Base-by-base conservation (phyloP, 2,888 invertebrate genomes). In the Drosophila lacicola region DNA sequence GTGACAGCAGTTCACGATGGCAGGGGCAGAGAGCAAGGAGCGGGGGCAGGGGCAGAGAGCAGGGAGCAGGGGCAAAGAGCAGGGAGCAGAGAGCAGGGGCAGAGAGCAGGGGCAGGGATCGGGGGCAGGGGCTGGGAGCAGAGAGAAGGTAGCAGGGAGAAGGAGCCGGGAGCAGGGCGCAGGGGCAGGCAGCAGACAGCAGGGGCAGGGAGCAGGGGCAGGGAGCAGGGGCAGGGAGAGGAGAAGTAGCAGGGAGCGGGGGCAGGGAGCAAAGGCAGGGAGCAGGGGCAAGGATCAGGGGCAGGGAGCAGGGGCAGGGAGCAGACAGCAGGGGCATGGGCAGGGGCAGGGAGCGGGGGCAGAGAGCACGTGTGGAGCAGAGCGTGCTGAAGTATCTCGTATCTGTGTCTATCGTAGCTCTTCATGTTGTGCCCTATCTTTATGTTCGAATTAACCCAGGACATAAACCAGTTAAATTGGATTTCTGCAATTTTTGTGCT, bases 381-480 rank as follows among this genome's bases (percentile, higher is more conserved):
- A 51, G 58, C 63, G 46, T 72, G 83, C 63, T 62, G 58, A 68
- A 49, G 55, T 39, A 11, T 17, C 63, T 44, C 70, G 70, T 54
- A 60, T 82, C 61, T 69, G 76, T 69, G 76, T 74, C 81, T 71
- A 67, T 74, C 58, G 73, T 64, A 42, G 56, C 51, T 46, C 55
- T 19, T 54, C 70, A 46, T 67, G 79, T 37, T 82, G 79, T 88
- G 80, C 69, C 86, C 79, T 88, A 82, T 74, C 70, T 82, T 82
- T 82, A 70, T 73, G 72, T 82, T 79, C 80, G 83, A 72, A 86
- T 86, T 82, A 77, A 88, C 70, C 70, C 54, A 39, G 69, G 46
- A 55, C 83, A 88, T 80, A 82, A 86, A 83, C 72, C 85, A 76
- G 62, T 63, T 60, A 77, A 80, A 83, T 88, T 88, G 83, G 80